Base-by-base conservation (phyloP, 2,888 invertebrate species). In the Catocala fraxini region DNA sequence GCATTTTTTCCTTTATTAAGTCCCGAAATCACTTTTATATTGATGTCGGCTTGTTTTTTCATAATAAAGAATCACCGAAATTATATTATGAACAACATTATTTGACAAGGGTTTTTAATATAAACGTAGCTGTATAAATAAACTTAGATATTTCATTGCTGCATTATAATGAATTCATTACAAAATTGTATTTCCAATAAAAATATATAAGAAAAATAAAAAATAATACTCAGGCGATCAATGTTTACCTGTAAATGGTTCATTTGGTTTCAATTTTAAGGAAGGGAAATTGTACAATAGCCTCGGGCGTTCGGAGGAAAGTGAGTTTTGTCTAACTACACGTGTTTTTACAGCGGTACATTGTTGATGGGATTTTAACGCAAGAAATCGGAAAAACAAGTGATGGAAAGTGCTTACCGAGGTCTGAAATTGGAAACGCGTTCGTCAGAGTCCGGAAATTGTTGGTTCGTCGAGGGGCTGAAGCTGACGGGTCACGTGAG, bases 401-500 rank as follows among this genome's bases (percentile, higher is more conserved):
- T 83, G 84, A 86, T 87, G 80, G 84, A 87, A 89, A 89, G 86
- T 87, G 90, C 82, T 88, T 88, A 90, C 86, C 88, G 89, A 89
- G 85, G 89, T 91, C 85, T 91, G 89, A 92, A 92, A 93, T 91
- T 92, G 91, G 90, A 91, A 90, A 86, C 88, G 88, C 87, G 88
- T 89, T 89, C 89, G 86, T 91, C 90, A 88, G 87, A 74, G 79
- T 79, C 86, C 90, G 91, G 90, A 92, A 92, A 92, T 92, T 91
- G 91, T 89, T 83, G 89, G 88, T 84, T 86, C 86, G 86, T 81
- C 80, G 79, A 59, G 65, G 63, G 76, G 68, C 63, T 78, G 79
- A 56, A 80, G 78, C 73, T 86, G 88, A 85, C 87, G 84, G 81
- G 81, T 86, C 84, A 86, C 87, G 88, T 87, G 85, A 85, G 83